Evolutionary conservation across 2,797 vertebrate genomes (phyloP).

Genomic region (Danio kyathit): DNA sequence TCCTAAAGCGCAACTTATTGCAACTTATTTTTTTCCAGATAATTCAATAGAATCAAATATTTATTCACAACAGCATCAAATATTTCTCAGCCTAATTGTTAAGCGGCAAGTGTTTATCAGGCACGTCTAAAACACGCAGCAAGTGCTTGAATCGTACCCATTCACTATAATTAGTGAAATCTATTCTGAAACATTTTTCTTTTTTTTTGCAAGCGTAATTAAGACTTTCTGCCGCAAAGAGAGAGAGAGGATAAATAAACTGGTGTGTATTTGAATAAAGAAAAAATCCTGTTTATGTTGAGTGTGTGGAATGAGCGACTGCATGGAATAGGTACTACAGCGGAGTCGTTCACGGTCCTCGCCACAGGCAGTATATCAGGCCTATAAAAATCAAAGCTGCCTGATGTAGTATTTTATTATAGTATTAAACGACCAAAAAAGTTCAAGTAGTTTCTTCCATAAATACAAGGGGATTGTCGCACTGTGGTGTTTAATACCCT

Average conservation of each 20-base stretch:
- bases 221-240: background rate
- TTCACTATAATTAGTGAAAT: slow-evolving; percentile 42
- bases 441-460: slow-evolving; percentile 78
- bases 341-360: slow-evolving; percentile 71
- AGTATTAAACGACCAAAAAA: slow-evolving; percentile 83
- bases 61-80: no score
- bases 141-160: slow-evolving; percentile 20
- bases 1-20: slow-evolving; percentile 61
- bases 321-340: slow-evolving; percentile 60
- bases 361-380: slow-evolving; percentile 85
- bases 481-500: slow-evolving; percentile 79
- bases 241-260: background rate
- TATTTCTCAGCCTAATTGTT: background rate
- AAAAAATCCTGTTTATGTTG: slow-evolving; percentile 9
- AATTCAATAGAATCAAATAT: background rate
- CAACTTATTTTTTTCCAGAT: slow-evolving; percentile 3
- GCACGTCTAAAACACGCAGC: background rate
- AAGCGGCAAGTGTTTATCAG: background rate
- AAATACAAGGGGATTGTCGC: slow-evolving; percentile 79
- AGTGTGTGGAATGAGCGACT: slow-evolving; percentile 56
- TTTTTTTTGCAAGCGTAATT: background rate
- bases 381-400: slow-evolving; percentile 86
- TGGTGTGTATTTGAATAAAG: slow-evolving; percentile 18
- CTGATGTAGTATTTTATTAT: slow-evolving; percentile 85
- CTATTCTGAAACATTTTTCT: slow-evolving; percentile 47